Evolutionary conservation across 1,140 invertebrate species (phyloP).

Genomic region (Cherax destructor): DNA sequence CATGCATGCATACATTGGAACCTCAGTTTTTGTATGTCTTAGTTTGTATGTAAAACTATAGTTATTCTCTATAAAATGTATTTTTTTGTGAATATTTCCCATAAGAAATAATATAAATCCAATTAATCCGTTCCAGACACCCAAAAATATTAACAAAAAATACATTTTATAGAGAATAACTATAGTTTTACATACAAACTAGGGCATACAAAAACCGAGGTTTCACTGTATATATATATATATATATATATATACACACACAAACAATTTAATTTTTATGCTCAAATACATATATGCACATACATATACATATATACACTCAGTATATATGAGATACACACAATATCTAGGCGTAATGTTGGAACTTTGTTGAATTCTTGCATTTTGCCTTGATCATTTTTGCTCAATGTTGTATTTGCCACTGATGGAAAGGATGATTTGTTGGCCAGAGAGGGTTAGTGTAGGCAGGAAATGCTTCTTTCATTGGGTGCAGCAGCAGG

Average conservation of each 20-base stretch:
- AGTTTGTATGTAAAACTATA: no score
- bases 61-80: no score
- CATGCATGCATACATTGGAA: no score
- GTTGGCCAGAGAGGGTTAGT: conserved; percentile 52
- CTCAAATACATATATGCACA: neutral
- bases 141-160: no score
- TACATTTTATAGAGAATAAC: no score
- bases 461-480: conserved; percentile 46
- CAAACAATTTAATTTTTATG: neutral
- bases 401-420: conserved; percentile 61
- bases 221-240: conserved; percentile 17
- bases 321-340: neutral
- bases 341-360: conserved; percentile 46
- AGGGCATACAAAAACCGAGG: no score
- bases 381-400: conserved; percentile 51
- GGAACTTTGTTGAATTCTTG: conserved; percentile 45
- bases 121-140: no score
- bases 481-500: conserved; percentile 45
- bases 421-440: conserved; percentile 40
- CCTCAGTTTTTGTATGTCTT: no score
- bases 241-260: conserved; percentile 11
- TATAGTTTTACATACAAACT: no score
- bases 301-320: neutral
- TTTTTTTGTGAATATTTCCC: no score
- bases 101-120: no score